These are phyloP conservation scores for Leptinotarsa defecta DNA, from an alignment of 1,140 invertebrate genomes.

Conservation along the genomic window DNA sequence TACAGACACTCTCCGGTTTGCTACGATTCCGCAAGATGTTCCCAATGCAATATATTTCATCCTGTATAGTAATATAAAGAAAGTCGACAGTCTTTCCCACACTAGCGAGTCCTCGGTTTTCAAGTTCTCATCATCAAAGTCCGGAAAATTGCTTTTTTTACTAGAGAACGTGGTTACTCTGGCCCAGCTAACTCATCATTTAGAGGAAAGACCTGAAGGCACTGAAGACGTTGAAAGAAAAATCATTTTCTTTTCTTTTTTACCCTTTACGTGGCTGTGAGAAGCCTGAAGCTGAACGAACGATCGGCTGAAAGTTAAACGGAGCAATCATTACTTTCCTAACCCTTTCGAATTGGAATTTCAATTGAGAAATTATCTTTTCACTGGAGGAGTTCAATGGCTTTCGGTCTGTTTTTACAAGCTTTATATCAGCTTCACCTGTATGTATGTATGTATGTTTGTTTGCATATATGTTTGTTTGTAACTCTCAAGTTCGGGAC, in stretches of 20 bases:
- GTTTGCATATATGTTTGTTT: too few species aligned
- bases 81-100: background rate
- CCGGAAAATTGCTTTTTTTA: conserved; percentile 1
- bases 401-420: too few species aligned
- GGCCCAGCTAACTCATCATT: background rate
- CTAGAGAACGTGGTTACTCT: background rate
- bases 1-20: too few species aligned
- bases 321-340: background rate
- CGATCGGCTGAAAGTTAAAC: background rate
- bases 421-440: too few species aligned
- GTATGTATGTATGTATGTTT: too few species aligned
- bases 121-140: background rate
- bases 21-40: too few species aligned
- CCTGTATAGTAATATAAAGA: too few species aligned
- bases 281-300: background rate
- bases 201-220: background rate
- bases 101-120: background rate
- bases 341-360: background rate
- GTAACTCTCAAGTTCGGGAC: too few species aligned
- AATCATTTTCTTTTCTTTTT: background rate
- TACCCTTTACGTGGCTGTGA: background rate
- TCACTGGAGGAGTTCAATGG: too few species aligned
- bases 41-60: too few species aligned
- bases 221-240: background rate
- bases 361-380: background rate